Evolutionary conservation across 2,888 invertebrate genomes (phyloP).

Genomic region (Synanthedon tipuliformis): DNA sequence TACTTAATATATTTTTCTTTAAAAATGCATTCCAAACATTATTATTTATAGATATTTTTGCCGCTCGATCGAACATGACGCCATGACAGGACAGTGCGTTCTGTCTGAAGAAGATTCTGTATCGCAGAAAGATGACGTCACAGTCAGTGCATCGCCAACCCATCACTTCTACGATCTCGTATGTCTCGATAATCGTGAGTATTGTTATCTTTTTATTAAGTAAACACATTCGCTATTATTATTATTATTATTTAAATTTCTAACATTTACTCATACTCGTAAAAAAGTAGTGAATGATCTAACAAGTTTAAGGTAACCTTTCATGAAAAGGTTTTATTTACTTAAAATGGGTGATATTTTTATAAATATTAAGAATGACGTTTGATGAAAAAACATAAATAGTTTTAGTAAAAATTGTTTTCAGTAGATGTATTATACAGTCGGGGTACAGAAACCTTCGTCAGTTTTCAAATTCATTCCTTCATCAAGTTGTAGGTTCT

Average conservation of each 20-base stretch:
- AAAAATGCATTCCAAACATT: neutral
- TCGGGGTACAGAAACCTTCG: no score
- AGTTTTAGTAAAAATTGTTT: no score
- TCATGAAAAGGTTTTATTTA: no score
- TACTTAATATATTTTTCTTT: conserved; percentile 1
- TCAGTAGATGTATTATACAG: no score
- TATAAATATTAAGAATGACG: no score
- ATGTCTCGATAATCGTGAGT: conserved; percentile 91
- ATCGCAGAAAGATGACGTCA: conserved; percentile 89
- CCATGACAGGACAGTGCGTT: conserved; percentile 87
- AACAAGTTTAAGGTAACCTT: no score
- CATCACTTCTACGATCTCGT: conserved; percentile 91
- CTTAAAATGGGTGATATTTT: no score
- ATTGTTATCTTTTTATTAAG: conserved; percentile 7
- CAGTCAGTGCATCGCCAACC: conserved; percentile 84
- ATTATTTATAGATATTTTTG: conserved; percentile 76
- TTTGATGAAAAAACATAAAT: no score
- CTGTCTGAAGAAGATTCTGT: conserved; percentile 92
- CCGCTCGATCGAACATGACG: conserved; percentile 90
- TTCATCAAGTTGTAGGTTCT: no score
- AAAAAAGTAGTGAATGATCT: no score
- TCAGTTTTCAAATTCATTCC: no score
- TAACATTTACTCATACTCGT: no score
- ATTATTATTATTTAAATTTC: neutral
- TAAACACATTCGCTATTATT: neutral